These are phyloP conservation scores for Mythimna lalbum DNA, from an alignment of 2,888 invertebrate species.

Conservation along the genomic window DNA sequence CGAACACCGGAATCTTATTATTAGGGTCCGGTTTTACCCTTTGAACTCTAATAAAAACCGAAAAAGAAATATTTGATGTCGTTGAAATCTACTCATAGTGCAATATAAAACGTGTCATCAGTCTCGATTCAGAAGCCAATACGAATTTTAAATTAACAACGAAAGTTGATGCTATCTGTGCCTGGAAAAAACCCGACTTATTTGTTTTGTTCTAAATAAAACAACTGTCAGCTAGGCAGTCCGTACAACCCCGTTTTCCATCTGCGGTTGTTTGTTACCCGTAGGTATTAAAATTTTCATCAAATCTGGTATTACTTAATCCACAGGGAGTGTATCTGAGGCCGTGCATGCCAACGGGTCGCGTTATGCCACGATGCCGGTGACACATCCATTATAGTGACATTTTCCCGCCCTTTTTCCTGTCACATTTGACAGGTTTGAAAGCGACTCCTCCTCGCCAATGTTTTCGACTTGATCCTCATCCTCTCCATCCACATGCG, in stretches of 20 bases:
- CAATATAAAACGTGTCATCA: background rate
- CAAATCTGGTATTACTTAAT: conserved; percentile 81
- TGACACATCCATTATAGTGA: conserved; percentile 90
- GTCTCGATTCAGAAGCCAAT: conserved; percentile 27
- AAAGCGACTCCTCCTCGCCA: conserved; percentile 87
- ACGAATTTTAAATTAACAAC: conserved; percentile 18
- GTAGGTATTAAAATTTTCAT: conserved; percentile 74
- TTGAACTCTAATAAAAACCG: too few species aligned
- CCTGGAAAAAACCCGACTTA: conserved; percentile 9
- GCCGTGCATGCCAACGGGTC: conserved; percentile 82
- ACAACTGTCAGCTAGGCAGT: conserved; percentile 49
- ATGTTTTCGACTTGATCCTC: conserved; percentile 82
- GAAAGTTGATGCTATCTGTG: conserved; percentile 18
- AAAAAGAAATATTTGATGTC: background rate
- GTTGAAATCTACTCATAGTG: background rate
- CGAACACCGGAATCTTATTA: too few species aligned
- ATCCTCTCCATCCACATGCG: conserved; percentile 71
- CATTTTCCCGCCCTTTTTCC: conserved; percentile 89
- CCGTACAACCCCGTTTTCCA: conserved; percentile 47
- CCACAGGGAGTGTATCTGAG: conserved; percentile 80
- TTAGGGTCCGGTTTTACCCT: too few species aligned
- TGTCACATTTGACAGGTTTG: conserved; percentile 89
- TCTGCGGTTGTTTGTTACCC: conserved; percentile 61
- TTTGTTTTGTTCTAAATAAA: conserved; percentile 50
- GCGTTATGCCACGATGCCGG: conserved; percentile 84